phyloP scores from a whole-genome alignment of 2,797 vertebrate genomes.

The Avahi laniger region DNA sequence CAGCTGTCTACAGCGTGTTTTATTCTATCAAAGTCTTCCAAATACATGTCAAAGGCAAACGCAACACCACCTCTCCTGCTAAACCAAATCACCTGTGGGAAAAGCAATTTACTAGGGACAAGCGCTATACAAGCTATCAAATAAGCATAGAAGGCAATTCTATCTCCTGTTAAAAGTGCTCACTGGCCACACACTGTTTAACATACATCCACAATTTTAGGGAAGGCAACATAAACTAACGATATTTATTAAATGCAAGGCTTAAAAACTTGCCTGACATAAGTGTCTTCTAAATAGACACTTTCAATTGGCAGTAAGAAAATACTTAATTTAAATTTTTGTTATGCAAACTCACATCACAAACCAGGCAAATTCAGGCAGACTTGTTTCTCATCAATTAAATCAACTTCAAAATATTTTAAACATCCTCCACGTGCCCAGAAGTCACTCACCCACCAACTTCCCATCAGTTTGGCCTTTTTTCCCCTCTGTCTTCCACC shows the following conservation, averaged over 20 bases:
- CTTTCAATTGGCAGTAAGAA: not conserved
- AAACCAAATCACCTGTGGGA: not conserved
- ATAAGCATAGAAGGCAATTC: not conserved
- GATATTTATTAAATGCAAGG: not conserved
- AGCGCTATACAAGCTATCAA: not conserved
- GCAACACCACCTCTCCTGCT: not conserved
- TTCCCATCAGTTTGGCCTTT: not conserved
- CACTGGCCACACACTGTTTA: not conserved
- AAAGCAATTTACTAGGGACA: not conserved
- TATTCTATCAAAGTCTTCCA: not conserved
- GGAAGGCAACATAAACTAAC: not conserved
- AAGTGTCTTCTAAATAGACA: not conserved
- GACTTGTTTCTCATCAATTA: not conserved
- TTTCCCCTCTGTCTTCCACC: not conserved
- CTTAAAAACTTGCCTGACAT: not conserved
- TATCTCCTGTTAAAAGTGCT: not conserved
- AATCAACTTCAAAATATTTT: not conserved
- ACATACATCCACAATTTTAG: not conserved
- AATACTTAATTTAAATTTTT: conserved; percentile 9
- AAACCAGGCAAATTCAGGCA: conserved; percentile 19
- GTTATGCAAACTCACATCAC: not conserved
- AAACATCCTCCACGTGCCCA: not conserved
- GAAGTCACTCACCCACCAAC: not conserved
- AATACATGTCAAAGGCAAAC: not conserved
- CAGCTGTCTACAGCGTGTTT: not conserved